Percentiles rank a stretch among this genome's conserved stretches.
Conservation (phyloP, 2,888 invertebrate genomes). For the Myopa tessellatipennis region DNA sequence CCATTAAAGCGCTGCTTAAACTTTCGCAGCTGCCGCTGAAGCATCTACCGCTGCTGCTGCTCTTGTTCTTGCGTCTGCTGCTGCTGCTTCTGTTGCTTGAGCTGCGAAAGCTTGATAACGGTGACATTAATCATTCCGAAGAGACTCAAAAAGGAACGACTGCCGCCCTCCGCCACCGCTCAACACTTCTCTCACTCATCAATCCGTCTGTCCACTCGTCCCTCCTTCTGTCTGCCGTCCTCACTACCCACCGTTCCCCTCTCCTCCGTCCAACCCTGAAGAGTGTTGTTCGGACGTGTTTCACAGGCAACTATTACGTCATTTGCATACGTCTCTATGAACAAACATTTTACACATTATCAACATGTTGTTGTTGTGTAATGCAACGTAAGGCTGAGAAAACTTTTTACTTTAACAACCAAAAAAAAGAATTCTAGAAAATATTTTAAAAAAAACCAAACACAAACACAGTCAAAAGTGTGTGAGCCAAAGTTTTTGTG, state of each 20-base stretch:
- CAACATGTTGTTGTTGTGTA: neutral
- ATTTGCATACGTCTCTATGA: slow-evolving; percentile 3
- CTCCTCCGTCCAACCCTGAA: neutral
- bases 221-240: neutral
- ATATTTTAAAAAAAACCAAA: neutral
- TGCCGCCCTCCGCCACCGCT: no score
- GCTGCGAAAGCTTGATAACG: neutral
- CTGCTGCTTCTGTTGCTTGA: neutral
- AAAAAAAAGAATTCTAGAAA: neutral
- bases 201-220: neutral
- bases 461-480: slow-evolving; percentile 20
- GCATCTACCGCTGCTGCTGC: neutral
- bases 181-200: no score
- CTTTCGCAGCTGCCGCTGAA: neutral
- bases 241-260: neutral
- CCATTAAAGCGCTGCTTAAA: neutral
- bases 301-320: slow-evolving; percentile 10
- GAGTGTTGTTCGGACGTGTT: neutral
- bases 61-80: neutral
- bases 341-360: neutral
- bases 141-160: neutral
- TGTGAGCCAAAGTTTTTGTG: slow-evolving; percentile 22
- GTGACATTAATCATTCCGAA: neutral
- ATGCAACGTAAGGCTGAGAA: neutral
- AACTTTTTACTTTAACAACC: neutral